Conservation (phyloP, 2,888 invertebrate species). For the Melinaea menophilus region DNA sequence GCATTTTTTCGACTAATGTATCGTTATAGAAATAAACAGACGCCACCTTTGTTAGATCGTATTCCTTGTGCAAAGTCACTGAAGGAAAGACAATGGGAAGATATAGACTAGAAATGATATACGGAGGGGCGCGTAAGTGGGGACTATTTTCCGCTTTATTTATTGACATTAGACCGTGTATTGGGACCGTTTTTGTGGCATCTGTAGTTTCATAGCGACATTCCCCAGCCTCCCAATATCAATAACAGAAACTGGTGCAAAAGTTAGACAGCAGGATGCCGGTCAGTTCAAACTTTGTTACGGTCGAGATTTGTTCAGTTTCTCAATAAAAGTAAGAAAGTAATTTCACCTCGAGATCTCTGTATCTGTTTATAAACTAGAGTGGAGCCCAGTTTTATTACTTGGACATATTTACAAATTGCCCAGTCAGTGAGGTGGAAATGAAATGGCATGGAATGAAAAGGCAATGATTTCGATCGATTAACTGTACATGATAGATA, state of each 20-base stretch:
- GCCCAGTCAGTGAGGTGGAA: slow-evolving; percentile 28
- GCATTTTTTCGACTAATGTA: slow-evolving; percentile 22
- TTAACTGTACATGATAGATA: slow-evolving; percentile 31
- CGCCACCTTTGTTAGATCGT: slow-evolving; percentile 45
- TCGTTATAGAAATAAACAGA: slow-evolving; percentile 49
- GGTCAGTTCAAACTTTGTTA: slow-evolving; percentile 63
- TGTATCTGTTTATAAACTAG: slow-evolving; percentile 58
- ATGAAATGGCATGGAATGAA: slow-evolving; percentile 29
- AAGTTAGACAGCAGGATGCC: slow-evolving; percentile 48
- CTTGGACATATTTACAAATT: slow-evolving; percentile 42
- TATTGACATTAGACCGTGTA: slow-evolving; percentile 52
- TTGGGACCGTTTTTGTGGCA: slow-evolving; percentile 50
- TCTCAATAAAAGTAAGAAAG: slow-evolving; percentile 68
- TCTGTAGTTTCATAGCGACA: slow-evolving; percentile 49
- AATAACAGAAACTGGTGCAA: slow-evolving; percentile 59
- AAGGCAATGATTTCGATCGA: slow-evolving; percentile 28
- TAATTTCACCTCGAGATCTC: slow-evolving; percentile 58
- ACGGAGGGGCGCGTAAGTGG: slow-evolving; percentile 48
- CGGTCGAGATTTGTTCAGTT: slow-evolving; percentile 49
- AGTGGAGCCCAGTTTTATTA: slow-evolving; percentile 46
- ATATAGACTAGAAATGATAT: slow-evolving; percentile 57
- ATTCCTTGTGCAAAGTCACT: slow-evolving; percentile 49
- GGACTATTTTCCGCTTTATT: slow-evolving; percentile 60
- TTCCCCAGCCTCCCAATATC: slow-evolving; percentile 49
- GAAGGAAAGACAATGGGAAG: slow-evolving; percentile 50